Evolutionary conservation across 2,888 invertebrate genomes (phyloP).

Genomic region (Cerceris rybyensis): DNA sequence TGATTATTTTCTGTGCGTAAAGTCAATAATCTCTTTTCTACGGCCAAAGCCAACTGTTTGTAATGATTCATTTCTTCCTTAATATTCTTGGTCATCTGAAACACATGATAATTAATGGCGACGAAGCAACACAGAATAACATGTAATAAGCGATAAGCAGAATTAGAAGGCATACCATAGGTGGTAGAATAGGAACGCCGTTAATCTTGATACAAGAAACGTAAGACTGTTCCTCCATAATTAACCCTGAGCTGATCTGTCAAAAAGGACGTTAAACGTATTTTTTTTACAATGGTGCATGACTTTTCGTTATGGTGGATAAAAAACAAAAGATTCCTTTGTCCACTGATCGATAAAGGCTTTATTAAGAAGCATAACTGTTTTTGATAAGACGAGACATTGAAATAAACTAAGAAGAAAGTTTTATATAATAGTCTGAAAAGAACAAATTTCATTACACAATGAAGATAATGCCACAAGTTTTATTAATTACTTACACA

Average conservation of each 20-base stretch:
- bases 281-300: not conserved
- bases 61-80: slow-evolving; percentile 87
- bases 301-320: slow-evolving; percentile 25
- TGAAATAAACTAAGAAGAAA: slow-evolving; percentile 20
- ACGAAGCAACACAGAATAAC: slow-evolving; percentile 7
- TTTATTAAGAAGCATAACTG: slow-evolving; percentile 28
- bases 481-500: too few relatives aligned
- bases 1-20: slow-evolving; percentile 40
- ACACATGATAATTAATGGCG: slow-evolving; percentile 57
- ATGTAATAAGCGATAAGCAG: not conserved
- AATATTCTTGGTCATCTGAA: slow-evolving; percentile 86
- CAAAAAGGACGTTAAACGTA: slow-evolving; percentile 6
- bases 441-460: not conserved
- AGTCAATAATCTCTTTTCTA: slow-evolving; percentile 84
- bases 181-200: slow-evolving; percentile 89
- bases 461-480: too few relatives aligned
- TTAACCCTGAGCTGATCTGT: slow-evolving; percentile 25
- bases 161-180: slow-evolving; percentile 85
- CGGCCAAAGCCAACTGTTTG: slow-evolving; percentile 86
- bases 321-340: slow-evolving; percentile 36
- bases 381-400: slow-evolving; percentile 12
- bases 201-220: slow-evolving; percentile 89
- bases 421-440: slow-evolving; percentile 17
- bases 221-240: slow-evolving; percentile 78
- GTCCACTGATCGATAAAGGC: slow-evolving; percentile 14